Percentiles rank a stretch among this genome's conserved stretches.
Evolutionary conservation across 1,140 invertebrate genomes (phyloP).

Genomic region (Acromyrmex heyeri): DNA sequence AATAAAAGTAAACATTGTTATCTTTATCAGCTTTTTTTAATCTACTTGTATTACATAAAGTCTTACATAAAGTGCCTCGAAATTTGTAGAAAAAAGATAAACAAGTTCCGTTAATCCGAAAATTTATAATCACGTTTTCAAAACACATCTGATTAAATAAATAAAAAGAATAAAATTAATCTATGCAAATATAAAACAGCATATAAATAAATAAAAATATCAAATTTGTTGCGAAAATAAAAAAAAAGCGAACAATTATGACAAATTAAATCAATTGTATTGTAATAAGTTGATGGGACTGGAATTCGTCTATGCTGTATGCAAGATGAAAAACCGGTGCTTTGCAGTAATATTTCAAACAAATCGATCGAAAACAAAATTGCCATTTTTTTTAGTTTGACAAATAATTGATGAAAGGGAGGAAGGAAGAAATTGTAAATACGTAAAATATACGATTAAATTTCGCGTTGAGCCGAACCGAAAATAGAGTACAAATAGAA

Average conservation of each 20-base stretch:
- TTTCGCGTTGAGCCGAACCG: not conserved
- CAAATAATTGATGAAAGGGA: not conserved
- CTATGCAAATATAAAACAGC: not conserved
- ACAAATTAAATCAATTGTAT: not conserved
- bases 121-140: not conserved
- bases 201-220: slow-evolving; percentile 4
- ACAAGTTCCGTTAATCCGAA: not conserved
- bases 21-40: not conserved
- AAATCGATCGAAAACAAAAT: not conserved
- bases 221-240: not conserved
- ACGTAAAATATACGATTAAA: slow-evolving; percentile 15
- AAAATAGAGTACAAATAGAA: too few relatives aligned
- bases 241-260: not conserved
- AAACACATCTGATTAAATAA: not conserved
- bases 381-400: not conserved
- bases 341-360: not conserved
- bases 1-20: not conserved
- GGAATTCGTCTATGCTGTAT: not conserved
- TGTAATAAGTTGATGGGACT: not conserved
- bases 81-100: not conserved
- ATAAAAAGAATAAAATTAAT: not conserved
- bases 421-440: not conserved
- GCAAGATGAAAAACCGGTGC: not conserved
- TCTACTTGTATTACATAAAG: not conserved
- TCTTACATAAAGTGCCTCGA: not conserved